Base-by-base conservation (phyloP, 2,797 vertebrate genomes). In the Glyptemys insculpta region DNA sequence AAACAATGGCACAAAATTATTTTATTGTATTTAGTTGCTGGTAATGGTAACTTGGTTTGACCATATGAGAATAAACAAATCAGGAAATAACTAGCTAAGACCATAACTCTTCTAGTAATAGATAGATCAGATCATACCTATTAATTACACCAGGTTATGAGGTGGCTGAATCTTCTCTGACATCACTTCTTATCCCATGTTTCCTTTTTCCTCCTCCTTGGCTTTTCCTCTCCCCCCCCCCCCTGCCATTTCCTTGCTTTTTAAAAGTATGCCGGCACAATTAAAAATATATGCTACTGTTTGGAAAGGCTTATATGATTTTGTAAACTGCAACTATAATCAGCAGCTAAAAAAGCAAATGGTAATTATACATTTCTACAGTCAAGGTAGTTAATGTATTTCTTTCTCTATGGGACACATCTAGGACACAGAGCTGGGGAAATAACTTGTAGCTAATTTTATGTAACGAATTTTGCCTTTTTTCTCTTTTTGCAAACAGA, bases 1-100 rank as follows among this genome's bases (percentile, higher is more conserved):
- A 95, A 94, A 95, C 91, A 93, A 89, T 76, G 83, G 68, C 52
- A 74, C 86, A 90, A 89, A 92, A 94, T 44, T 91, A 91, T 91
- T 90, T 76, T 79, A 25, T 50, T 79, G 25, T 50, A 2, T 37
- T 53, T 82, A 88, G 83, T 86, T 86, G 89, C 52, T 15, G 10
- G 52, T 53, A 49, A 83, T 91, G 92, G 92, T 59, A 86, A 92
- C 92, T n/a, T 80, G 79, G 95, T 95, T 50, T 93, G 44, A 83
- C 79, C 81, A 44, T 86, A 90, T 88, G 86, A 91, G 89, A 81
- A 2, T 59, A 86, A 95, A 84, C 57, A 81, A 92, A 47, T 29
- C 53, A 11, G 53, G 87, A 83, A 89, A 89, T 12, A 74, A 85
- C 50, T 34, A 87, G 44, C 54, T 2, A 12, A 50, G 57, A 50